Conservation (phyloP, 2,888 invertebrate genomes). For the Watsonalla binaria region DNA sequence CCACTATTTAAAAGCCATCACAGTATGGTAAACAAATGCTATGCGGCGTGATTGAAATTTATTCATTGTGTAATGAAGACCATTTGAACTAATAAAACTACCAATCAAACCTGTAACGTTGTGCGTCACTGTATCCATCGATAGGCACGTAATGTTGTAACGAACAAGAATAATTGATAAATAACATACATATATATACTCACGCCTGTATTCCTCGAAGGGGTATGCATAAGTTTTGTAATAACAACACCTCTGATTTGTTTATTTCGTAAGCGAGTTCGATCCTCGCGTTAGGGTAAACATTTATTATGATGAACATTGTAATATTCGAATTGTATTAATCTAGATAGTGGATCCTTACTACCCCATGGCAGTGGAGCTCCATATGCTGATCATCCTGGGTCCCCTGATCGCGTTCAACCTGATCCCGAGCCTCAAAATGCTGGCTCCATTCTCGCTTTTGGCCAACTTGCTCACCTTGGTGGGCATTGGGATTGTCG, state of each 20-base stretch:
- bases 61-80: neutral
- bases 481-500: constrained; percentile 85
- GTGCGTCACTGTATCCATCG: too few species aligned
- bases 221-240: too few species aligned
- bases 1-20: neutral
- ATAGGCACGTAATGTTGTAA: too few species aligned
- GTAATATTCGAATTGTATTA: constrained; percentile 9
- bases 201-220: too few species aligned
- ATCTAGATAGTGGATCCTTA: constrained; percentile 72
- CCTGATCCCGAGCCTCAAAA: constrained; percentile 86
- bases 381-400: constrained; percentile 83
- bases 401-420: constrained; percentile 84
- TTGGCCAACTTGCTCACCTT: constrained; percentile 89
- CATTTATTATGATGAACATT: too few species aligned
- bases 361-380: constrained; percentile 63
- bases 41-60: neutral
- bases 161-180: too few species aligned
- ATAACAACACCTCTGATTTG: too few species aligned
- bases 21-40: neutral
- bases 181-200: too few species aligned
- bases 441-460: constrained; percentile 90
- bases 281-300: too few species aligned
- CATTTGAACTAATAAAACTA: neutral
- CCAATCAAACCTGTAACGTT: too few species aligned
- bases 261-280: too few species aligned